Percentiles rank a stretch among this genome's conserved stretches.
Evolutionary conservation across 2,888 invertebrate genomes (phyloP).

Genomic region (Ceratothoa steindachneri): DNA sequence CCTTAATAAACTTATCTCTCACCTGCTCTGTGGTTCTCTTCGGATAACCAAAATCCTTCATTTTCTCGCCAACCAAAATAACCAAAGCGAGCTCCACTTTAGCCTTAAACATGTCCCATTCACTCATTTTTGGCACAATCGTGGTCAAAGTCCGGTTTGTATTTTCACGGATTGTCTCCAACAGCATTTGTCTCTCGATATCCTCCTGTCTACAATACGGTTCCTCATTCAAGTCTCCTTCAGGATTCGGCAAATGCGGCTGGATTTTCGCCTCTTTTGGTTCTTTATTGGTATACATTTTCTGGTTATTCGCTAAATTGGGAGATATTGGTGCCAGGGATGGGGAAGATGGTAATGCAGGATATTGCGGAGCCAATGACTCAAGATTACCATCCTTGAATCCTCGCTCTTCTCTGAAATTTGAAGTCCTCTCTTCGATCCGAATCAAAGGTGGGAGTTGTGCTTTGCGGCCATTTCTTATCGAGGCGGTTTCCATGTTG

Average conservation of each 20-base stretch:
- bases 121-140: slow-evolving; percentile 24
- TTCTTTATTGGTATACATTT: not conserved
- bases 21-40: slow-evolving; percentile 44
- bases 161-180: slow-evolving; percentile 42
- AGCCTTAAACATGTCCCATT: slow-evolving; percentile 34
- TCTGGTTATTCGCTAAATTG: not conserved
- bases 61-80: slow-evolving; percentile 36
- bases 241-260: no score
- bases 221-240: not conserved
- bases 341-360: no score
- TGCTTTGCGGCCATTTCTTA: not conserved
- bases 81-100: slow-evolving; percentile 38
- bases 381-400: no score
- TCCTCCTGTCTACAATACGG: not conserved
- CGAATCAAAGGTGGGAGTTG: not conserved
- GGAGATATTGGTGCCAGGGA: no score
- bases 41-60: slow-evolving; percentile 41
- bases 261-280: not conserved
- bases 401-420: not conserved
- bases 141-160: slow-evolving; percentile 32
- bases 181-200: not conserved
- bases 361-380: no score
- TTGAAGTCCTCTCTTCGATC: not conserved
- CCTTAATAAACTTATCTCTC: slow-evolving; percentile 1
- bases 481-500: not conserved